These are phyloP conservation scores for Craniophora ligustri DNA, from an alignment of 2,888 invertebrate genomes.

Conservation along the genomic window DNA sequence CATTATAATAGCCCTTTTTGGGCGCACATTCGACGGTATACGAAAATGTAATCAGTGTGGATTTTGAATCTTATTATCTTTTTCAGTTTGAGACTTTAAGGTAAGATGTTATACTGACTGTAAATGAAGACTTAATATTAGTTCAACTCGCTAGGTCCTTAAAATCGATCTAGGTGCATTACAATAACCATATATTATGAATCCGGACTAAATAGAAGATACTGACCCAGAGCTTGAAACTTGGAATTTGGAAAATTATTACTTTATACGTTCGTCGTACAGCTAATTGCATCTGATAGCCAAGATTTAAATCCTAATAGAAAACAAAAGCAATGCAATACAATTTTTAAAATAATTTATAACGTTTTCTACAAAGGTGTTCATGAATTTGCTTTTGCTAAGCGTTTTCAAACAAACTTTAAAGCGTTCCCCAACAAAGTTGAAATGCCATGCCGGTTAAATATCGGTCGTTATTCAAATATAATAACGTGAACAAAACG, in stretches of 20 bases:
- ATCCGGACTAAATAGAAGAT: too few species aligned
- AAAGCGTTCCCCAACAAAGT: constrained; percentile 45
- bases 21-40: constrained; percentile 46
- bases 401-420: constrained; percentile 48
- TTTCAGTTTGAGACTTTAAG: too few species aligned
- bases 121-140: too few species aligned
- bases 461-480: constrained; percentile 52
- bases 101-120: too few species aligned
- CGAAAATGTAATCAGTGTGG: constrained; percentile 3
- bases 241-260: not conserved
- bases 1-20: constrained; percentile 46
- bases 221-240: too few species aligned
- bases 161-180: too few species aligned
- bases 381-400: constrained; percentile 24
- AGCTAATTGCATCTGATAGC: too few species aligned
- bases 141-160: too few species aligned
- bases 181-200: too few species aligned
- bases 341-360: not conserved
- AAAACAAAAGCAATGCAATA: not conserved
- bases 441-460: constrained; percentile 37
- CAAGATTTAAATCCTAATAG: not conserved
- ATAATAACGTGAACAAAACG: constrained; percentile 46
- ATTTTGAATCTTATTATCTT: not conserved
- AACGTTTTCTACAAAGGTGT: not conserved
- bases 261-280: too few species aligned